A percentile compares a stretch with the other conserved stretches of the same genome.
Evolutionary conservation across 2,113 vertebrate species (phyloP).

Genomic region (Hippocampus abdominalis): DNA sequence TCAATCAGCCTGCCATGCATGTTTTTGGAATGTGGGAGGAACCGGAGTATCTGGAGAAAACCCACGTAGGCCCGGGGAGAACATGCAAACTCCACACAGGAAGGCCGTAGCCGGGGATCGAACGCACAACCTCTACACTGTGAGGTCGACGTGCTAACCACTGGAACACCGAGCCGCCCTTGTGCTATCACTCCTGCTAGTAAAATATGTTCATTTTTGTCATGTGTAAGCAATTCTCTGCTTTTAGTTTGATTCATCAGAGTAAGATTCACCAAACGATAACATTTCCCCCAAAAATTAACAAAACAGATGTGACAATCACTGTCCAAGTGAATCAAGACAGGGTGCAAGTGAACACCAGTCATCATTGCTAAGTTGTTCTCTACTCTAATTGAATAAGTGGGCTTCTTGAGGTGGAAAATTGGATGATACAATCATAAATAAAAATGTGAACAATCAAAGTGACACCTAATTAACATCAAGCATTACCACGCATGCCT

Average conservation of each 20-base stretch:
- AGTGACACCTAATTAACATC: conserved; percentile 13
- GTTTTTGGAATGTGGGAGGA: too few relatives aligned
- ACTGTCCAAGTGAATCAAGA: conserved; percentile 57
- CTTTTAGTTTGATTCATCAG: background rate
- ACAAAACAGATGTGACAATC: conserved; percentile 55
- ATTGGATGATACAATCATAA: background rate
- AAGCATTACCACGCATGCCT: background rate
- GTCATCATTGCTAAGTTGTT: conserved; percentile 40
- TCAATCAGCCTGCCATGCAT: too few relatives aligned
- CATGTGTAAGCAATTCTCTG: background rate
- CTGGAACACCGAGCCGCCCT: too few relatives aligned
- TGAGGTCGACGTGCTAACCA: too few relatives aligned
- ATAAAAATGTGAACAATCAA: background rate
- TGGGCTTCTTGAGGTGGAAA: conserved; percentile 4
- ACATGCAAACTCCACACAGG: too few relatives aligned
- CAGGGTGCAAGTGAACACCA: conserved; percentile 49
- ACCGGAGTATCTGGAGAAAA: too few relatives aligned
- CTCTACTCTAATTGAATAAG: conserved; percentile 21
- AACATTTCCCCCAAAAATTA: background rate
- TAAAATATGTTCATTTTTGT: too few relatives aligned
- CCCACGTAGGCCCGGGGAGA: too few relatives aligned
- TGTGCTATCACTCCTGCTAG: too few relatives aligned
- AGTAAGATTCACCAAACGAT: background rate
- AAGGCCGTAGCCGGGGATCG: too few relatives aligned
- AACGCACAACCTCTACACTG: too few relatives aligned